Evolutionary conservation across 2,888 invertebrate species (phyloP).

Genomic region (Drosophila cognata): DNA sequence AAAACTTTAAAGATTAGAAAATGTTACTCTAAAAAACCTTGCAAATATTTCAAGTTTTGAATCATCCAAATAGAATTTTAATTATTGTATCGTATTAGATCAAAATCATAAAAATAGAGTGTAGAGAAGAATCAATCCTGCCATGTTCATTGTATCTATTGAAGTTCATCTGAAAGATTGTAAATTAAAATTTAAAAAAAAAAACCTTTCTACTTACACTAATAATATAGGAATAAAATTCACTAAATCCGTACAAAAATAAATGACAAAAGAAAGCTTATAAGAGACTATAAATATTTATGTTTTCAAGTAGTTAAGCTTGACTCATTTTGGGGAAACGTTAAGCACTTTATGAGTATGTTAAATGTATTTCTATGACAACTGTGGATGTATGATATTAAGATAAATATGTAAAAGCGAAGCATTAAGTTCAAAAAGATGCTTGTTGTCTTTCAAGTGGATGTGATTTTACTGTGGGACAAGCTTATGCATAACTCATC

Average conservation of each 20-base stretch:
- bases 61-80: too few relatives aligned
- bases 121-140: background rate
- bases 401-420: background rate
- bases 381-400: background rate
- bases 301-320: background rate
- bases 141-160: background rate
- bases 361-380: background rate
- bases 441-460: background rate
- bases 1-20: too few relatives aligned
- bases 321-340: background rate
- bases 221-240: background rate
- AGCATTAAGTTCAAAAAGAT: too few relatives aligned
- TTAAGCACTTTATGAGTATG: background rate
- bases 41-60: too few relatives aligned
- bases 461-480: background rate
- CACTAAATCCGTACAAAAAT: background rate
- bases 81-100: background rate
- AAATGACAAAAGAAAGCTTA: background rate
- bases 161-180: background rate
- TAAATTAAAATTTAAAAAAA: fast-evolving
- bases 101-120: background rate
- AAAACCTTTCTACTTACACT: background rate
- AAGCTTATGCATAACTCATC: conserved; percentile 1
- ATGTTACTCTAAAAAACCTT: too few relatives aligned
- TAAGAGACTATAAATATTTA: background rate